Evolutionary conservation across 1,140 invertebrate species (phyloP), one percentile per base, ranked within the genome.

Genomic region (Formica selysi): DNA sequence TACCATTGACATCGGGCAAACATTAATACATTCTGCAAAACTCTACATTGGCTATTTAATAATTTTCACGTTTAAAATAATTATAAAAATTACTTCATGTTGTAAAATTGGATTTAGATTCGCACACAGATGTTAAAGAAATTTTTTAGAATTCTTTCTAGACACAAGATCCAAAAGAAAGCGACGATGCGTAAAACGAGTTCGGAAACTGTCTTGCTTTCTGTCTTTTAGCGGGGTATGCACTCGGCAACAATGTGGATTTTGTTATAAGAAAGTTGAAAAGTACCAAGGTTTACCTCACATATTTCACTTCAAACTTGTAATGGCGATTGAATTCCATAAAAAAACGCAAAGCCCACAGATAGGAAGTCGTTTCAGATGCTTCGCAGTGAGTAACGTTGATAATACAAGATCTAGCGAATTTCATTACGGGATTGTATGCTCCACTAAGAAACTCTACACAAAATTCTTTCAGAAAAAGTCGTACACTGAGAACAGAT

Each of bases 251-350:
- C 65, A 38, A 71, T 74, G 54, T 36, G 11, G 36, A 59, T 32
- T 22, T n/a, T 36, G 48, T 62, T 59, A 41, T 88, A 29, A 85
- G 83, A 74, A 51, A 83, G 73, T 44, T 85, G 22, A 71, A 51
- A 51, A 88, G 16, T 64, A 64, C 59, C 44, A 44, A 65, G 36
- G 93, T 95, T 96, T 95, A 98, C 98, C 98, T 98, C 73, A 99
- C 97, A 88, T 98, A 96, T 95, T 98, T 98, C 86, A 99, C 96
- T 95, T 98, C 96, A 92, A 98, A 98, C 91, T 97, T 97, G 91
- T 97, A 96, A 91, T 97, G 96, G 88, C 99, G 96, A 96, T 99
- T 99, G 95, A 99, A 99, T 95, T 99, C 98, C 98, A 99, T 99
- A 94, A 99, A 99, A 95, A 99, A 99, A 93, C 97, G 97, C 90